These are phyloP conservation scores for Chiridota heheva DNA, from an alignment of 35 echinoderm and acorn worm genomes.

Conservation along the genomic window DNA sequence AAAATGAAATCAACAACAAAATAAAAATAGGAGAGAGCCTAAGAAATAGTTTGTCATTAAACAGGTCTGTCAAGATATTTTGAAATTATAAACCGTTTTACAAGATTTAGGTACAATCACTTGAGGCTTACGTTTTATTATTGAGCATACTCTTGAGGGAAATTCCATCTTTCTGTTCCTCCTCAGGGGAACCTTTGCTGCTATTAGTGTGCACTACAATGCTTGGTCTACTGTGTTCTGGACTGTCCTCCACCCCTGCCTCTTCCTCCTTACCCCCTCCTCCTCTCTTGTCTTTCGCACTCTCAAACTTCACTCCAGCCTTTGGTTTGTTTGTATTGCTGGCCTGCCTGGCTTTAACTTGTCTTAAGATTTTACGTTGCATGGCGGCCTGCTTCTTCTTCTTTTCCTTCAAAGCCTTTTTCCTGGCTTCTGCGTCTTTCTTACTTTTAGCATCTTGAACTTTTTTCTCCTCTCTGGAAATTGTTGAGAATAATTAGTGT, in stretches of 20 bases:
- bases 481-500: too few relatives aligned
- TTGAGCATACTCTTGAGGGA: constrained; percentile 86
- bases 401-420: constrained; percentile 66
- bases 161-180: not conserved
- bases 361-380: constrained; percentile 66
- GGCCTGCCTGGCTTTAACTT: constrained; percentile 64
- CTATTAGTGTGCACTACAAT: too few relatives aligned
- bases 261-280: constrained; percentile 34
- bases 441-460: not conserved
- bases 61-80: too few relatives aligned
- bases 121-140: constrained; percentile 77
- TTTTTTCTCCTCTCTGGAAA: constrained; percentile 6
- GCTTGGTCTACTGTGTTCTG: not conserved
- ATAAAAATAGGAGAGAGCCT: too few relatives aligned
- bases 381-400: constrained; percentile 80
- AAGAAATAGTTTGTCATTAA: too few relatives aligned
- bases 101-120: not conserved
- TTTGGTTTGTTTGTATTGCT: constrained; percentile 43
- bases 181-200: too few relatives aligned
- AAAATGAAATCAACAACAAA: too few relatives aligned
- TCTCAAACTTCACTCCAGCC: constrained; percentile 68
- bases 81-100: not conserved
- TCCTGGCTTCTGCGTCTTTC: constrained; percentile 57
- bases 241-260: not conserved
- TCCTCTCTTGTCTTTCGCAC: constrained; percentile 32